Percentiles rank a stretch among this genome's conserved stretches.
These are phyloP conservation scores for Sinocyclocheilus anophthalmus DNA, from an alignment of 2,113 vertebrate genomes.

Conservation along the genomic window DNA sequence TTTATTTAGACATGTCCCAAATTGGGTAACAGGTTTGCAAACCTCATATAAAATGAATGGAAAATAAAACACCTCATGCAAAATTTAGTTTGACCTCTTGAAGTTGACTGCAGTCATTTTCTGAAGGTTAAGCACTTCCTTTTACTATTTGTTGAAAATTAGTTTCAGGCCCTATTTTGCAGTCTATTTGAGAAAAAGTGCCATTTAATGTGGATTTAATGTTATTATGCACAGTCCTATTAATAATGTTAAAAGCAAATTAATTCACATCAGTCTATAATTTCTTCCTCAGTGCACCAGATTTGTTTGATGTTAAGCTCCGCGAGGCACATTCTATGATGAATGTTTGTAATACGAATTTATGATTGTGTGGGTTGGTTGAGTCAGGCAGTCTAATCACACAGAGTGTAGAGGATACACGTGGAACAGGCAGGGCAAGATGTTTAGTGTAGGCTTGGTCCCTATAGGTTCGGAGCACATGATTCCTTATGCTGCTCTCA, in stretches of 20 bases:
- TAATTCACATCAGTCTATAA: slow-evolving; percentile 33
- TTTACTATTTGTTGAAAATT: neutral
- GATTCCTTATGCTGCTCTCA: slow-evolving; percentile 18
- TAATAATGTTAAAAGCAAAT: slow-evolving; percentile 34
- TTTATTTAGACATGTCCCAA: no score
- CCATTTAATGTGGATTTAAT: slow-evolving; percentile 3
- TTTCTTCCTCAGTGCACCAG: slow-evolving; percentile 15
- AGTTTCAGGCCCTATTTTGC: neutral
- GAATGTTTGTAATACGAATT: slow-evolving; percentile 18
- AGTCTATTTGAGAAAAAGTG: neutral
- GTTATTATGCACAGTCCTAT: slow-evolving; percentile 11
- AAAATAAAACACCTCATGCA: neutral
- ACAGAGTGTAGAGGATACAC: neutral
- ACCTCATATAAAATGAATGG: neutral
- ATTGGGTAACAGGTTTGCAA: neutral
- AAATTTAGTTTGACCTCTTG: neutral
- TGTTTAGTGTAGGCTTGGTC: slow-evolving; percentile 27
- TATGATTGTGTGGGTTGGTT: slow-evolving; percentile 5
- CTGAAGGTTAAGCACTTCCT: slow-evolving; percentile 14
- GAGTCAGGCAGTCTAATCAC: slow-evolving; percentile 12
- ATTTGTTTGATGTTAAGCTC: slow-evolving; percentile 23
- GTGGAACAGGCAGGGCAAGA: neutral
- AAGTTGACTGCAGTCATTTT: slow-evolving; percentile 19
- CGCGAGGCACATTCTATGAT: neutral
- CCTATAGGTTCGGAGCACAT: neutral